phyloP scores from a whole-genome alignment of 2,113 vertebrate genomes.

The Lepus timidus region DNA sequence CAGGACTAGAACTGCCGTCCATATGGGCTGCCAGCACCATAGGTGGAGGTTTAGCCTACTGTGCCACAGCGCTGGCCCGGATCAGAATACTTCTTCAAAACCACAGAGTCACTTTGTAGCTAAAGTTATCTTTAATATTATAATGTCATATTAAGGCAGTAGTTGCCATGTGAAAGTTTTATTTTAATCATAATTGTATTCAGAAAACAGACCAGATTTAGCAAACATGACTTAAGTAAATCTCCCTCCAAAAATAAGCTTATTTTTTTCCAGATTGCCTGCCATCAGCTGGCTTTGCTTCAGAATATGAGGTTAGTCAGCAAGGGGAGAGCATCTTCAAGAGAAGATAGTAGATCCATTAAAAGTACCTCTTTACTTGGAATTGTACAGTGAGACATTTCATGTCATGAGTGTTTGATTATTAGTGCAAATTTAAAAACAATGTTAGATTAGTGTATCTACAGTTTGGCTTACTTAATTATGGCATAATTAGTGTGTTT shows the following conservation, averaged over 20 bases:
- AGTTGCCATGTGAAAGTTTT: not conserved
- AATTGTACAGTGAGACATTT: not conserved
- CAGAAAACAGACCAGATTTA: slow-evolving; percentile 16
- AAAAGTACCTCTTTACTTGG: not conserved
- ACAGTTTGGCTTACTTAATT: slow-evolving; percentile 14
- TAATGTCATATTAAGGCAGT: not conserved
- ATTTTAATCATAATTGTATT: not conserved
- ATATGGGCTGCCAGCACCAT: no score
- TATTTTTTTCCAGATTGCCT: not conserved
- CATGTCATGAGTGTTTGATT: not conserved
- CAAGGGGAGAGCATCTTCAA: not conserved
- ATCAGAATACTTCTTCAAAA: not conserved
- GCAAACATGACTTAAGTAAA: slow-evolving; percentile 6
- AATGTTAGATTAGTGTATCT: not conserved
- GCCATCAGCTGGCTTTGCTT: slow-evolving; percentile 17
- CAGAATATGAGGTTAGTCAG: not conserved
- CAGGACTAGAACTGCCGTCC: no score
- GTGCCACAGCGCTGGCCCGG: no score
- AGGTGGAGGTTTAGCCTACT: no score
- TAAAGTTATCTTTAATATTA: not conserved
- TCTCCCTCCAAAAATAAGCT: not conserved
- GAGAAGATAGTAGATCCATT: not conserved
- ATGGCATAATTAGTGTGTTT: not conserved
- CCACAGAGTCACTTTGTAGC: not conserved
- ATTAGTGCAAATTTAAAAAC: not conserved